These are phyloP conservation scores for Turdus rufiventris DNA, from an alignment of 2,113 vertebrate genomes.

Conservation along the genomic window DNA sequence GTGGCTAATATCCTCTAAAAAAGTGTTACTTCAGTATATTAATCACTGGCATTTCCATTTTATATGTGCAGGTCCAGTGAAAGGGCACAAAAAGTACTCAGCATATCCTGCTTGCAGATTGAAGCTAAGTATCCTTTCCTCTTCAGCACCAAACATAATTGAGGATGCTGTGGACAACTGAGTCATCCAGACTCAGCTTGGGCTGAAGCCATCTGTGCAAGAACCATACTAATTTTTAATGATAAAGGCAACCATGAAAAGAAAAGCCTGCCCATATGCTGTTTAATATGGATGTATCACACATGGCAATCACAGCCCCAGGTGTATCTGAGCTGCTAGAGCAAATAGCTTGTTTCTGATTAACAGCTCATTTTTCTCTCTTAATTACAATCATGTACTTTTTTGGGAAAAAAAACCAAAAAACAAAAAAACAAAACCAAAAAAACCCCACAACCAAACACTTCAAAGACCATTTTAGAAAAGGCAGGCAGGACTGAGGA, in stretches of 20 bases:
- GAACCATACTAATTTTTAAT: neutral
- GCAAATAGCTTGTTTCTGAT: constrained; percentile 21
- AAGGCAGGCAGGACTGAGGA: neutral
- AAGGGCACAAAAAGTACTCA: neutral
- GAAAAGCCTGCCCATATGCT: neutral
- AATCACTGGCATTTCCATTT: neutral
- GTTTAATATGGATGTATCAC: constrained; percentile 18
- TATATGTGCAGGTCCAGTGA: neutral
- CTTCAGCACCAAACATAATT: neutral
- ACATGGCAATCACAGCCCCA: constrained; percentile 7
- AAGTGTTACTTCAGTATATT: neutral
- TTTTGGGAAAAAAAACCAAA: neutral
- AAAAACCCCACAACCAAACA: too few relatives aligned
- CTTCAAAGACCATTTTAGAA: neutral
- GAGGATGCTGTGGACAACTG: neutral
- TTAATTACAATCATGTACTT: constrained; percentile 15
- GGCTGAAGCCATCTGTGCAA: neutral
- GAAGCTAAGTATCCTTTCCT: neutral
- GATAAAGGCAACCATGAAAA: neutral
- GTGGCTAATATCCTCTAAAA: neutral
- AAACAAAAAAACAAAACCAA: neutral
- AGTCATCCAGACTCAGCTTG: neutral
- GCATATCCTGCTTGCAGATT: neutral
- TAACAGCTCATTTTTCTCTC: constrained; percentile 20
- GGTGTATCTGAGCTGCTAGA: constrained; percentile 14